Percentiles rank a stretch among this genome's conserved stretches.
These are phyloP conservation scores for Pomatostomus ruficeps DNA, from an alignment of 2,113 vertebrate genomes.

Conservation along the genomic window DNA sequence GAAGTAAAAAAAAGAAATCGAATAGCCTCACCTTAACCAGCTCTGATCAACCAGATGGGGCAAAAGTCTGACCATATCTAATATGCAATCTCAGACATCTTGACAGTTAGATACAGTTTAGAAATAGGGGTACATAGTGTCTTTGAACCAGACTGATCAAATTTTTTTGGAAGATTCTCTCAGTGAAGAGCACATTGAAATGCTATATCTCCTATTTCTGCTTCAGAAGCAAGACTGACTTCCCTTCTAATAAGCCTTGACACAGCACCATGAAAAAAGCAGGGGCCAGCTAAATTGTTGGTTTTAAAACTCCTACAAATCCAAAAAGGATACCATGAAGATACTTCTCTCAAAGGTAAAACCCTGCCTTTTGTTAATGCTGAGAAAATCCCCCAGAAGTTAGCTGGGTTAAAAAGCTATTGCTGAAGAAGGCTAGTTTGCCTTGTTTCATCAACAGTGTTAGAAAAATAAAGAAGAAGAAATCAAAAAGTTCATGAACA, in stretches of 20 bases:
- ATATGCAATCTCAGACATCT: slow-evolving; percentile 13
- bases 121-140: not conserved
- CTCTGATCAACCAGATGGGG: not conserved
- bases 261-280: not conserved
- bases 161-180: not conserved
- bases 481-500: not conserved
- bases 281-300: not conserved
- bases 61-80: slow-evolving; percentile 32
- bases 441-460: not conserved
- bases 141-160: not conserved
- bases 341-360: not conserved
- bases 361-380: not conserved
- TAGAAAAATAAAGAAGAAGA: not conserved
- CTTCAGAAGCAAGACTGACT: not conserved
- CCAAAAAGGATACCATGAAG: not conserved
- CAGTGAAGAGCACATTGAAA: not conserved
- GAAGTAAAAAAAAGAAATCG: not conserved
- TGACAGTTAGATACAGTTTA: slow-evolving; percentile 11
- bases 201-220: not conserved
- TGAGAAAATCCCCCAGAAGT: not conserved
- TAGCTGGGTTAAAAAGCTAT: not conserved
- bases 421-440: not conserved
- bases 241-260: not conserved
- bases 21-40: not conserved
- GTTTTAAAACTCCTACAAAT: not conserved